Base-by-base conservation (phyloP, 2,797 vertebrate species). In the Coracias cyanogaster region DNA sequence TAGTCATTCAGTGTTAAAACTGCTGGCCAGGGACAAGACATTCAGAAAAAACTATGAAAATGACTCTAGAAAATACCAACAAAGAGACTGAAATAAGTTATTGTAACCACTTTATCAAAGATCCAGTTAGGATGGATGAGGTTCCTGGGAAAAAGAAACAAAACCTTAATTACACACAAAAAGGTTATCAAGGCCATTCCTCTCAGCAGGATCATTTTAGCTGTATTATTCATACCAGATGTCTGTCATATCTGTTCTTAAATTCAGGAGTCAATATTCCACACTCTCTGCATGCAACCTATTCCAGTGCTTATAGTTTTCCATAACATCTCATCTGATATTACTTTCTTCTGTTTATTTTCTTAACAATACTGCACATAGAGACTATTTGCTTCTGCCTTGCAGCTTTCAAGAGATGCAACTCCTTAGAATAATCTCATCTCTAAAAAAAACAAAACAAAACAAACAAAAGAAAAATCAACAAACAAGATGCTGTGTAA, bases 141-240 rank as follows among this genome's bases (percentile, higher is more conserved):
- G 92, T 70, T 85, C 77, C 71, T 37, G 43, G 35, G 54, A 86
- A 92, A 94, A 92, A 70, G 61, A 91, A 96, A 88, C 58, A 92
- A 86, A 88, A 91, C 46, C 35, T 41, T 85, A 87, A 76, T 82
- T 92, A 86, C 39, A 70, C 43, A 45, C 72, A 62, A 61, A 52
- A 89, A 89, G 33, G 37, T 86, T 82, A 89, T 58, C 62, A 88
- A 65, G 58, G 73, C 58, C 7, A 1, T 89, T 89, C 24, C 35
- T 79, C 90, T 84, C 3, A 1, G 48, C 66, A 71, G 52, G 49
- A 93, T 62, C 29, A 51, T 84, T 93, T 82, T n/a, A 84, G 41
- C 41, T 79, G 15, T 35, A 81, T 57, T 83, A 78, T 86, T 88
- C 39, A 1, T 41, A 93, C 76, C 21, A 90, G 58, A 66, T 55